phyloP scores from a whole-genome alignment of 1,140 invertebrate genomes.

The Eubasilissa regina region DNA sequence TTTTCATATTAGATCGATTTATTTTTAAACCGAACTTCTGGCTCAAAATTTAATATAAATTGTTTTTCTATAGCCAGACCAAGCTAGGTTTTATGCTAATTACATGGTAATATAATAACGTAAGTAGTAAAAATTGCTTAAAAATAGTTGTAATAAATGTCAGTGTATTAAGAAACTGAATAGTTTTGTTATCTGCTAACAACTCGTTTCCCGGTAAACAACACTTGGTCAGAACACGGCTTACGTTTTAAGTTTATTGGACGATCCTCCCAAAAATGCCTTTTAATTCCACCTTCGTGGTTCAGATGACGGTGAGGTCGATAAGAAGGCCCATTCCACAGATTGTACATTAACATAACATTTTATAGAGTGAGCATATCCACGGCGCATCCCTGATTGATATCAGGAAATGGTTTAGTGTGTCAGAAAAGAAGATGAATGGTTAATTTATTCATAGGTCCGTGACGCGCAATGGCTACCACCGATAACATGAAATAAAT shows the following conservation, averaged over 20 bases:
- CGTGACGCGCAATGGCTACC: constrained; percentile 25
- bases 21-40: too few species aligned
- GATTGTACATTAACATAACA: constrained; percentile 49
- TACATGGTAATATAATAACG: too few species aligned
- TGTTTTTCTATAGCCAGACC: too few species aligned
- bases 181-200: too few species aligned
- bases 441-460: constrained; percentile 52
- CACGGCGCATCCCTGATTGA: constrained; percentile 51
- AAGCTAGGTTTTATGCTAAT: too few species aligned
- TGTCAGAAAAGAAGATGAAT: constrained; percentile 18
- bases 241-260: background rate
- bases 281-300: constrained; percentile 6
- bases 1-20: too few species aligned
- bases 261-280: constrained; percentile 4
- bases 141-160: too few species aligned
- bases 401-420: constrained; percentile 51
- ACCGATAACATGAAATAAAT: constrained; percentile 7
- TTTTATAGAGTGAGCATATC: constrained; percentile 49
- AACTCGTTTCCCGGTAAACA: too few species aligned
- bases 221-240: background rate
- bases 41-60: too few species aligned
- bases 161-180: too few species aligned
- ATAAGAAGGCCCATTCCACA: constrained; percentile 41
- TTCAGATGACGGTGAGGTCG: constrained; percentile 27
- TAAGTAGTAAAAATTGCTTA: too few species aligned